phyloP scores from a whole-genome alignment of 2,888 invertebrate species.

The Cotesia congregata region DNA sequence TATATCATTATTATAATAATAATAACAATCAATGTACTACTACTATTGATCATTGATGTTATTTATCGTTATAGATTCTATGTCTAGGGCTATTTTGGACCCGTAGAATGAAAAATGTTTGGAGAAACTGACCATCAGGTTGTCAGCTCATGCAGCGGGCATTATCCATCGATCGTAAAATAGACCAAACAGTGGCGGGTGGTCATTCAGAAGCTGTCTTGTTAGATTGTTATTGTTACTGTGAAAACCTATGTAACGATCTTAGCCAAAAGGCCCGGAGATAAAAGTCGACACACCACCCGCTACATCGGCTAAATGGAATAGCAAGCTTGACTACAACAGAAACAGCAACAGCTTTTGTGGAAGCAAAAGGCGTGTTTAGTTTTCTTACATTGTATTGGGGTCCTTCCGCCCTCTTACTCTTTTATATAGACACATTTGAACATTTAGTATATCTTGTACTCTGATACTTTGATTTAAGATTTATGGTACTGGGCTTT shows the following conservation, averaged over 20 bases:
- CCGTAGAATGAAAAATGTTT: not conserved
- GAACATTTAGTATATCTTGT: conserved; percentile 17
- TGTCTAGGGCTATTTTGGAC: not conserved
- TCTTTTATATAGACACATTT: not conserved
- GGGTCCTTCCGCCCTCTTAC: conserved; percentile 13
- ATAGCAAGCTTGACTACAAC: too few species aligned
- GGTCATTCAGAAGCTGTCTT: conserved; percentile 46
- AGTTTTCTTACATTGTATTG: not conserved
- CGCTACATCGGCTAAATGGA: conserved; percentile 27
- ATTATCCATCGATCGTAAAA: conserved; percentile 45
- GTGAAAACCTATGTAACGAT: conserved; percentile 48
- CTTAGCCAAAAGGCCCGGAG: conserved; percentile 7
- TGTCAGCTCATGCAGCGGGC: conserved; percentile 39
- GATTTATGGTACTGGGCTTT: conserved; percentile 14
- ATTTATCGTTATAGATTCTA: too few species aligned
- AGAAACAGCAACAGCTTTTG: conserved; percentile 20
- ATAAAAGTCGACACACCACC: conserved; percentile 30
- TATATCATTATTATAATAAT: too few species aligned
- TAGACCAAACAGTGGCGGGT: conserved; percentile 52
- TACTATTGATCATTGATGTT: too few species aligned
- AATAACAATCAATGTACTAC: too few species aligned
- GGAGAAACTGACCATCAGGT: not conserved
- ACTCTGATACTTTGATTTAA: not conserved
- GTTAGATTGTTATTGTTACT: not conserved
- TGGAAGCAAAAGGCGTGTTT: conserved; percentile 34